phyloP scores from a whole-genome alignment of 2,113 vertebrate genomes.

The Heteronetta atricapilla region DNA sequence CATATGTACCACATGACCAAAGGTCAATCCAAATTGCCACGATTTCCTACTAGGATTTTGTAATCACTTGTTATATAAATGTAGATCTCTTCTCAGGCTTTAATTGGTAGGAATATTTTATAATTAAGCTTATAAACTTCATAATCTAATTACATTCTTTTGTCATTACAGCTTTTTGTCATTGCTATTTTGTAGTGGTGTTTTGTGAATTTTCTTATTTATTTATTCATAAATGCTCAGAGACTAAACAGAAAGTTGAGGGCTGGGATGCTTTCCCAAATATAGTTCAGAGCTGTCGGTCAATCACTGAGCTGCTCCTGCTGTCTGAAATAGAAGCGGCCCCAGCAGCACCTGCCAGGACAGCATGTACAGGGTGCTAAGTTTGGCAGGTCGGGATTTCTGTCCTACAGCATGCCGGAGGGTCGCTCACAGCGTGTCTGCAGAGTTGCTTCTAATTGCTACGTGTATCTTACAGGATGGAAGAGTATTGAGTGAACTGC shows the following conservation, averaged over 20 bases:
- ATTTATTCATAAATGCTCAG: not conserved
- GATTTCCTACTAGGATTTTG: not conserved
- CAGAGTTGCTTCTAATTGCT: not conserved
- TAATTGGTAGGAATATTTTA: not conserved
- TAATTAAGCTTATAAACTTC: not conserved
- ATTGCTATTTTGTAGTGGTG: not conserved
- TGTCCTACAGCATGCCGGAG: rapidly evolving
- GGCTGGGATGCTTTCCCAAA: not conserved
- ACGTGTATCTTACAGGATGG: not conserved
- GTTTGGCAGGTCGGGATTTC: not conserved
- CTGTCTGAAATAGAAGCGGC: not conserved
- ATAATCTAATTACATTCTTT: not conserved
- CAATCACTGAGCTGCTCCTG: not conserved
- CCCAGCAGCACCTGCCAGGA: not conserved
- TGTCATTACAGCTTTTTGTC: not conserved
- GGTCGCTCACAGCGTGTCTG: not conserved
- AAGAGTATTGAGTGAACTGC: not conserved
- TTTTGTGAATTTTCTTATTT: not conserved
- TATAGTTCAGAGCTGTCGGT: not conserved
- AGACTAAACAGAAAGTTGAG: not conserved
- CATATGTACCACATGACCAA: too few relatives aligned
- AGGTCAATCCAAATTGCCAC: not conserved
- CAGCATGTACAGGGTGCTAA: not conserved
- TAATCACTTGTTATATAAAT: not conserved
- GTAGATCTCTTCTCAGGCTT: not conserved